Percentiles rank a stretch among this genome's conserved stretches.
Evolutionary conservation across 2,888 invertebrate genomes (phyloP).

Genomic region (Epicampocera succincta): DNA sequence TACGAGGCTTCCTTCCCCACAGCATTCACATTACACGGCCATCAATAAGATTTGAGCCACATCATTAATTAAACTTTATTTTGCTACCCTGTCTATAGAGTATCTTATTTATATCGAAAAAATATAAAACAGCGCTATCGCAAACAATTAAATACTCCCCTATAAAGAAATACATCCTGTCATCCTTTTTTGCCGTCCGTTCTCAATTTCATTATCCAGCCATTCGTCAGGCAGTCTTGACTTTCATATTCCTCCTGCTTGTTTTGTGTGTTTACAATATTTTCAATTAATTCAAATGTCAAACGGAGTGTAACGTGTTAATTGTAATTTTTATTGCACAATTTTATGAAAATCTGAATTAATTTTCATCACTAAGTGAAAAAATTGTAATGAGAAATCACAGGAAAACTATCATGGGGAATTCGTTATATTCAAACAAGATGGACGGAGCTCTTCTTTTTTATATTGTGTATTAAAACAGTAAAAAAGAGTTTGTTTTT

Average conservation of each 20-base stretch:
- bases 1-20: too few species aligned
- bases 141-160: slow-evolving; percentile 14
- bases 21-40: too few species aligned
- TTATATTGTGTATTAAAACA: not conserved
- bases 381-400: slow-evolving; percentile 60
- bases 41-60: too few species aligned
- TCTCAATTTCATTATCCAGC: slow-evolving; percentile 12
- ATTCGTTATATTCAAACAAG: slow-evolving; percentile 49
- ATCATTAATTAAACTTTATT: too few species aligned
- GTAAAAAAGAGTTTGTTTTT: slow-evolving; percentile 13
- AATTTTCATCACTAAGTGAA: slow-evolving; percentile 64
- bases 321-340: slow-evolving; percentile 71
- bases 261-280: slow-evolving; percentile 61
- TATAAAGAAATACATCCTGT: slow-evolving; percentile 49
- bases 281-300: slow-evolving; percentile 74
- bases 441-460: slow-evolving; percentile 6
- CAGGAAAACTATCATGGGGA: slow-evolving; percentile 60
- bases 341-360: slow-evolving; percentile 72
- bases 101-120: not conserved
- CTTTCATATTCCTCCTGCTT: slow-evolving; percentile 40
- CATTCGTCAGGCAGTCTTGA: slow-evolving; percentile 23
- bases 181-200: slow-evolving; percentile 31
- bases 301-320: slow-evolving; percentile 73
- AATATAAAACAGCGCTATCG: not conserved
- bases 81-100: slow-evolving; percentile 3